Evolutionary conservation across 2,888 invertebrate genomes (phyloP).

Genomic region (Embidobia sp.): DNA sequence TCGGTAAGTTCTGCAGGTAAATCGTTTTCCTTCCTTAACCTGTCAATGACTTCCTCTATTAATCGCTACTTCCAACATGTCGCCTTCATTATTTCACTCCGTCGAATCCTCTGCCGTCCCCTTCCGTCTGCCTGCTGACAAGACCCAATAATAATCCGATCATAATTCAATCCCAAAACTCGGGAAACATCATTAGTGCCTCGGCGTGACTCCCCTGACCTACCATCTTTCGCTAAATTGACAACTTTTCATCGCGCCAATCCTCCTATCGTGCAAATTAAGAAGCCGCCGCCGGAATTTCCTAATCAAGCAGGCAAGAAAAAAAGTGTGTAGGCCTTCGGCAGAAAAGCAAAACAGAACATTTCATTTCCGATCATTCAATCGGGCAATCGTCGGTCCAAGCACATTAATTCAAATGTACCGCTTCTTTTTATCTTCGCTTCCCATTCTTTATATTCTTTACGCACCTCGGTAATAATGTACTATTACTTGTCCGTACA

Average conservation of each 20-base stretch:
- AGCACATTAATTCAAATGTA: too few relatives aligned
- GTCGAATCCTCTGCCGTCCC: slow-evolving; percentile 8
- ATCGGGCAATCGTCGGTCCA: too few relatives aligned
- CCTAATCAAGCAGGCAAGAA: slow-evolving; percentile 25
- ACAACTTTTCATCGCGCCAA: slow-evolving; percentile 50
- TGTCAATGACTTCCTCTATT: slow-evolving; percentile 38
- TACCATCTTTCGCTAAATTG: slow-evolving; percentile 31
- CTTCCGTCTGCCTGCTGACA: slow-evolving; percentile 13
- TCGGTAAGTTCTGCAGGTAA: not conserved
- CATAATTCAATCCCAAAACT: slow-evolving; percentile 62
- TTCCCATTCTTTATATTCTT: too few relatives aligned
- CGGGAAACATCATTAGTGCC: slow-evolving; percentile 58
- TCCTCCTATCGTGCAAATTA: slow-evolving; percentile 45
- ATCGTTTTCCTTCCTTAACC: slow-evolving; percentile 4
- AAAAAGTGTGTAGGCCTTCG: slow-evolving; percentile 1
- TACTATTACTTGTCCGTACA: too few relatives aligned
- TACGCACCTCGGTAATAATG: too few relatives aligned
- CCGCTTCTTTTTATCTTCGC: too few relatives aligned
- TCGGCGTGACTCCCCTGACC: slow-evolving; percentile 17
- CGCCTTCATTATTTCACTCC: slow-evolving; percentile 54
- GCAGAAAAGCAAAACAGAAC: too few relatives aligned
- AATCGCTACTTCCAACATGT: slow-evolving; percentile 48
- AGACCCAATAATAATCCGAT: slow-evolving; percentile 59
- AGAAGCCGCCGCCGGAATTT: slow-evolving; percentile 30
- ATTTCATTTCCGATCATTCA: too few relatives aligned